These are phyloP conservation scores for Ptychochromis oligacanthus DNA, from an alignment of 2,113 vertebrate genomes.

Conservation along the genomic window DNA sequence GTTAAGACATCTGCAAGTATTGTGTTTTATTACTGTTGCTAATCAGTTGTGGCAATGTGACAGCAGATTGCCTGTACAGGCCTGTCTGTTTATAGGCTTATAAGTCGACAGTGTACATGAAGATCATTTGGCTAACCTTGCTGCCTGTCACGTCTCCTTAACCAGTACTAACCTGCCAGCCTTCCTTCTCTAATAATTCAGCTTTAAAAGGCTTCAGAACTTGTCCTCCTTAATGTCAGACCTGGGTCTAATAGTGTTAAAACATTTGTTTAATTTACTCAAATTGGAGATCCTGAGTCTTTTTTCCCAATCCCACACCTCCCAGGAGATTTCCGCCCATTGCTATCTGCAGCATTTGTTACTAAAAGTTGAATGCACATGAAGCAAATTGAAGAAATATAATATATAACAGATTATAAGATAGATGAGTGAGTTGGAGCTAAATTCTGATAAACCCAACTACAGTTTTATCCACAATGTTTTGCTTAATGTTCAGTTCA, in stretches of 20 bases:
- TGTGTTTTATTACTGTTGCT: neutral
- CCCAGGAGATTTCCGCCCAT: neutral
- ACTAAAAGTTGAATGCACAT: too few relatives aligned
- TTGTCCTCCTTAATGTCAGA: constrained; percentile 30
- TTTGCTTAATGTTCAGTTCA: too few relatives aligned
- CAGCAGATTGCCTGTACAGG: neutral
- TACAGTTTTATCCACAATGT: too few relatives aligned
- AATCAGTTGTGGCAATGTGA: neutral
- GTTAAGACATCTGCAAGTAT: neutral
- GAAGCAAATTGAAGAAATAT: too few relatives aligned
- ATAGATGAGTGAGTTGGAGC: too few relatives aligned
- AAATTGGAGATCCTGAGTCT: neutral
- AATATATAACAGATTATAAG: too few relatives aligned
- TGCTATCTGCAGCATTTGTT: neutral
- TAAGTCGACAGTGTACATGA: constrained; percentile 9
- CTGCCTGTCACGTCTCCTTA: constrained; percentile 55
- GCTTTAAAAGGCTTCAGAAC: constrained; percentile 40
- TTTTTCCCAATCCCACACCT: neutral
- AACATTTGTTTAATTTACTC: neutral
- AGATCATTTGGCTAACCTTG: constrained; percentile 37
- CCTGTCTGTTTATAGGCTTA: neutral
- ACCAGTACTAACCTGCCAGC: constrained; percentile 66
- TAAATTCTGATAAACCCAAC: too few relatives aligned
- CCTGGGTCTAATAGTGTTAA: constrained; percentile 39
- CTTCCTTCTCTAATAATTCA: constrained; percentile 28